Evolutionary conservation across 2,113 vertebrate genomes (phyloP).

Genomic region (Stomatorhinus ivindoensis): DNA sequence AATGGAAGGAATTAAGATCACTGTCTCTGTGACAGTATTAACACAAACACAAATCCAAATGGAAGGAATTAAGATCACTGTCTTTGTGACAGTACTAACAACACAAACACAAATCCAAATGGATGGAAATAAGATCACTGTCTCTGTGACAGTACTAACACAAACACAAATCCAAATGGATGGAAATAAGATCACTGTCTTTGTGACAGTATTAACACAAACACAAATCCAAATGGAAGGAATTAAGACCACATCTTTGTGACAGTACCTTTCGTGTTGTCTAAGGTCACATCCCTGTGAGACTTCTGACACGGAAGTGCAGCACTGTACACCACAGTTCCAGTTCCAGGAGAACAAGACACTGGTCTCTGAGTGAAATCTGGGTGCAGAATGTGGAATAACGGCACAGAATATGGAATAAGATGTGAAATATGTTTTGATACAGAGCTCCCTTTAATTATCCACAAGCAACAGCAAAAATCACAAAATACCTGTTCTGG

Average conservation of each 20-base stretch:
- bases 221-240: background rate
- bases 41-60: background rate
- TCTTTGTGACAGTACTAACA: background rate
- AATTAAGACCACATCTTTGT: background rate
- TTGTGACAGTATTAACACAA: too few species aligned
- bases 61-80: background rate
- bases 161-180: too few species aligned
- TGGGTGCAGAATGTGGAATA: background rate
- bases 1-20: too few species aligned
- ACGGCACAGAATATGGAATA: background rate
- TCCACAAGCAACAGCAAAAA: background rate
- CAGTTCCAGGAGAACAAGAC: background rate
- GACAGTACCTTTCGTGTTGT: background rate
- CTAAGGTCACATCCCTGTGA: background rate
- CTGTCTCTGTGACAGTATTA: too few species aligned
- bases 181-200: too few species aligned
- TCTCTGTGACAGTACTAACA: too few species aligned
- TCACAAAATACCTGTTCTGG: conserved; percentile 1
- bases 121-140: background rate
- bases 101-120: background rate
- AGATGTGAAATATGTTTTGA: background rate
- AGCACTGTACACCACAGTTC: background rate
- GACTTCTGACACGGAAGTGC: background rate
- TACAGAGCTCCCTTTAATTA: background rate
- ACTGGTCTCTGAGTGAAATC: background rate